Conservation (phyloP, 2,797 vertebrate species). For the Mionectes olivaceus region DNA sequence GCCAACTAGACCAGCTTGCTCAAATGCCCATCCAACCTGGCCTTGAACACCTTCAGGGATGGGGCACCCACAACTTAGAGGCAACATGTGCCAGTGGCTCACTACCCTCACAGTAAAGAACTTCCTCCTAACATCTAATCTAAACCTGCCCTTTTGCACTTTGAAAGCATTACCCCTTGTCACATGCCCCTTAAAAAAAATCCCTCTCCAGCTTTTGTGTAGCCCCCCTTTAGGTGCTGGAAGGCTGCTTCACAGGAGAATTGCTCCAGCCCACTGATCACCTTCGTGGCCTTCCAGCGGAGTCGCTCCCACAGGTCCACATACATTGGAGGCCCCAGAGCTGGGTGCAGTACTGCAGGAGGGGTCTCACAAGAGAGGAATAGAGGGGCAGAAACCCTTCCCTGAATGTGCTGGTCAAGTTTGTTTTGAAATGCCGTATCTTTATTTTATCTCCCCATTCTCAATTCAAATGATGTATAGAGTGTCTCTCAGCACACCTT, state of each 20-base stretch:
- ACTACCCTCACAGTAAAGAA: background rate
- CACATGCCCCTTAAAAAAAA: background rate
- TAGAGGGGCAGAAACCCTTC: background rate
- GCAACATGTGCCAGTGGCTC: background rate
- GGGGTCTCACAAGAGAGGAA: fast-evolving
- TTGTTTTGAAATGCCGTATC: background rate
- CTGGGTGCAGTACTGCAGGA: background rate
- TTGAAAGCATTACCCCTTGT: background rate
- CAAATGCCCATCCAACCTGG: background rate
- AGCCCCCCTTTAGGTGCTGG: background rate
- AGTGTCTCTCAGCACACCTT: background rate
- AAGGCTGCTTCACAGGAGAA: background rate
- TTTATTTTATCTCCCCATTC: background rate
- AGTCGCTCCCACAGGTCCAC: background rate
- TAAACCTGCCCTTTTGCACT: background rate
- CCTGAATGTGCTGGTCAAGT: background rate
- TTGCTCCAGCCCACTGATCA: fast-evolving
- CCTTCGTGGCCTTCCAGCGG: background rate
- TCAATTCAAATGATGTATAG: background rate
- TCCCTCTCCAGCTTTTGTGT: background rate
- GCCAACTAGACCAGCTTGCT: background rate
- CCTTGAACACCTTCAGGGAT: background rate
- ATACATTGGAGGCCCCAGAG: background rate
- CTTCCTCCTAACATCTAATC: background rate
- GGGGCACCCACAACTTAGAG: background rate